A percentile compares a stretch with the other conserved stretches of the same genome.
These are phyloP conservation scores for Cydia strobilella DNA, from an alignment of 1,140 invertebrate genomes.

Conservation along the genomic window DNA sequence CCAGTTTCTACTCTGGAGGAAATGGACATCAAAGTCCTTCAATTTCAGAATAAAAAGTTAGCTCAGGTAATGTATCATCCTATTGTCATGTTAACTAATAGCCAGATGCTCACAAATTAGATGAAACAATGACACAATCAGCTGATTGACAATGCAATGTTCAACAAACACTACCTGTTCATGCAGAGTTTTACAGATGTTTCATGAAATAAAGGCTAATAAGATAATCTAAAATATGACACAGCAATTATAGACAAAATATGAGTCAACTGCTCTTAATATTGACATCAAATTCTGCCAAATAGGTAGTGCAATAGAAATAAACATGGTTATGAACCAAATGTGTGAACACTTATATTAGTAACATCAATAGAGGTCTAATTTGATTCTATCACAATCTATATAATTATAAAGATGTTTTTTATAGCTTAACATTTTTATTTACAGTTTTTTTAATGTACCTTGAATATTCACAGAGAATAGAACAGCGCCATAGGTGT, in stretches of 20 bases:
- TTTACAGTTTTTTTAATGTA: neutral
- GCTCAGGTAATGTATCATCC: conserved; percentile 85
- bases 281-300: neutral
- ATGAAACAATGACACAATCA: conserved; percentile 50
- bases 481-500: conserved; percentile 93
- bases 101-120: neutral
- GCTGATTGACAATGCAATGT: conserved; percentile 45
- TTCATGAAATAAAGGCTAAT: neutral
- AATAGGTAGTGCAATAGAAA: neutral
- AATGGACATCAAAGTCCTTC: conserved; percentile 98
- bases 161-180: neutral
- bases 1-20: conserved; percentile 96
- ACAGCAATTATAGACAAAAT: neutral
- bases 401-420: too few relatives aligned
- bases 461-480: conserved; percentile 80
- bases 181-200: neutral
- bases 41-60: conserved; percentile 98
- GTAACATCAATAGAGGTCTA: too few relatives aligned
- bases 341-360: too few relatives aligned
- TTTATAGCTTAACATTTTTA: too few relatives aligned
- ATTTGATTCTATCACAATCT: too few relatives aligned
- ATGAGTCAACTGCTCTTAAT: conserved; percentile 1
- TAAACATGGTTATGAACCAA: too few relatives aligned
- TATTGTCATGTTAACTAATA: neutral
- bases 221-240: neutral